Base-by-base conservation (phyloP, 2,113 vertebrate genomes). In the Microtus ochrogaster region DNA sequence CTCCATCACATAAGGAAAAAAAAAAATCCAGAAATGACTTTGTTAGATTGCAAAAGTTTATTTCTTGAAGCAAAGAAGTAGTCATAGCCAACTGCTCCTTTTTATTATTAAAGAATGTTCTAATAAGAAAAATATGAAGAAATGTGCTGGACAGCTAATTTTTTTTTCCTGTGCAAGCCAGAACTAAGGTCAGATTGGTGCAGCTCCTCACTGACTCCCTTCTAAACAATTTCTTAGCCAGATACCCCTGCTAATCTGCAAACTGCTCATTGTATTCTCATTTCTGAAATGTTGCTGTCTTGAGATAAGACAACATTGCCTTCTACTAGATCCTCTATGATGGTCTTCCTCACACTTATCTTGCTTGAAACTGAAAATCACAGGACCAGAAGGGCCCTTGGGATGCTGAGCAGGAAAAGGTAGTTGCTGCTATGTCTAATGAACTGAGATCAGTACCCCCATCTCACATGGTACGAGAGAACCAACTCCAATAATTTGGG, bases 261-360 rank as follows among this genome's bases (percentile, higher is more conserved):
- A 95, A 93, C 77, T 82, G 70, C 74, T 97, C 91, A 97, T 55
- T 98, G 97, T 49, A 97, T 47, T 97, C 98, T 87, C 90, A 98
- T 97, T 55, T 98, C 98, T 82, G 97, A 98, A 90, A 97, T 22
- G 93, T 97, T 98, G 94, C 98, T 97, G 94, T 98, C 93, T n/a
- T 84, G 81, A 92, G 98, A 98, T 33, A 98, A 97, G 93, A 99
- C 96, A 22, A 98, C 98, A 96, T 97, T 97, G 72, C 99, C 99
- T 63, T 99, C 98, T 33, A 98, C 86, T 21, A 98, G 36, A 66
- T 99, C 98, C 97, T 99, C 98, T 77, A 98, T 55, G 13, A 99
- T 98, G 96, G 98, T 98, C 97, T 98, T 99, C 52, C 98, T 98
- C 70, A 98, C 97, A 94, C 98, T 98, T 52, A 94, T 87, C 89